Evolutionary conservation across 2,888 invertebrate species (phyloP), one percentile per base, ranked within the genome.

Genomic region (Morpho achilles): DNA sequence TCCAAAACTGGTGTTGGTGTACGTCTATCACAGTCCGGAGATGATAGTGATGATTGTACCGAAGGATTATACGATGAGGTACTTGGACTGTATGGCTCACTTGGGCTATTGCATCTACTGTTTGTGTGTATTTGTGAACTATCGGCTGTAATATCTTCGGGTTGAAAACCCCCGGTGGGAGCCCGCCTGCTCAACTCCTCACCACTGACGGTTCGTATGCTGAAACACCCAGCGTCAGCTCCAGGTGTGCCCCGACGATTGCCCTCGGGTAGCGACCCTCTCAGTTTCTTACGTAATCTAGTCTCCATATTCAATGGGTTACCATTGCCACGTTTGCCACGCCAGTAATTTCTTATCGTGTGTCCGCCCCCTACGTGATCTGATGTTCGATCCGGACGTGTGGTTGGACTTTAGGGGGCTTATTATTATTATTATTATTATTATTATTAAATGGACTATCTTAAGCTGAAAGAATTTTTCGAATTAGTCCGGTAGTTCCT

Each of bases 331-430:
- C 50, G 56, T 56, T 56, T 44, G 56, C 56, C 50, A 44, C 41
- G 43, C 56, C 50, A 57, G 56, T 51, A 51, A 57, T 57, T 41
- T 51, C 22, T 8, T 10, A 51, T 57, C 49, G 44, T 41, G 56
- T 57, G 45, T 51, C 56, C 56, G 42, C 56, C 56, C 56, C 50
- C 51, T 46, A 57, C 51, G 56, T 57, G 51, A 51, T 57, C 39
- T 51, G 56, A 16, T 57, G 51, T 7, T 45, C 45, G 16, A 57
- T 47, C 46, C 8, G 51, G 56, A 57, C 51, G 56, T 57, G 42
- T 57, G 51, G 51, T 57, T 51, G 56, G n/a, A 7, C n/a, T 48
- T 32, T 32, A 32, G 32, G 32, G 32, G 32, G 32, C 32, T 32
- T 32, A 32, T 32, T 32, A 32, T 32, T 55, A 42, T 55, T 55